Evolutionary conservation across 2,888 invertebrate species (phyloP).

Genomic region (Andrena flavipes): DNA sequence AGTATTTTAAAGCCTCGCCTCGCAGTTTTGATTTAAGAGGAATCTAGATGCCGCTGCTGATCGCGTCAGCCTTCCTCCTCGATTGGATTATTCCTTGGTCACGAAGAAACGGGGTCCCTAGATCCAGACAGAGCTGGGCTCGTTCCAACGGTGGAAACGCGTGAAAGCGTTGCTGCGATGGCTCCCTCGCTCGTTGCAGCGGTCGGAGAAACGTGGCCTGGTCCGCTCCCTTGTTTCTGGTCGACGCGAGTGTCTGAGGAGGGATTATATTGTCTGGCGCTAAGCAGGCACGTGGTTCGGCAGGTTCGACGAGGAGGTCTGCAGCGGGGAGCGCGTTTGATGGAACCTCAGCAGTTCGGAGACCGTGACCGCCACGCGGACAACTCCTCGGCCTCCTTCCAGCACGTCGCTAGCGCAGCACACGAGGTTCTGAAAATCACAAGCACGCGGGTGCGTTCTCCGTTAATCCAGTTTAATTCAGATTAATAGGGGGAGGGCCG

Average conservation of each 20-base stretch:
- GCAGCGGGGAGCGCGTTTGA: conserved; percentile 84
- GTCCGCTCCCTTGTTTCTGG: background rate
- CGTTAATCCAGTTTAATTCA: conserved; percentile 11
- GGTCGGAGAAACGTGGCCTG: background rate
- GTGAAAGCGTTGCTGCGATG: background rate
- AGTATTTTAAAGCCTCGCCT: conserved; percentile 7
- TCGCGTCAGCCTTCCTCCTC: background rate
- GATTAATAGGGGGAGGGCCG: background rate
- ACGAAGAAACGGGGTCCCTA: background rate
- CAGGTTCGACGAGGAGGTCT: conserved; percentile 72
- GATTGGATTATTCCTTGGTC: background rate
- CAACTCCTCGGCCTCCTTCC: conserved; percentile 95
- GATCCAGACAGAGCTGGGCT: background rate
- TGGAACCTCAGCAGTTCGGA: conserved; percentile 92
- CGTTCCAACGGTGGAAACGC: background rate
- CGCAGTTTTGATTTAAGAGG: conserved; percentile 40
- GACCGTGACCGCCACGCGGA: conserved; percentile 95
- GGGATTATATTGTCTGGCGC: conserved; percentile 74
- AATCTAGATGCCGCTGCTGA: background rate
- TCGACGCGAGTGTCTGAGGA: conserved; percentile 7
- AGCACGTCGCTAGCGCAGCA: conserved; percentile 97
- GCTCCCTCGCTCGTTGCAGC: background rate
- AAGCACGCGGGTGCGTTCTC: conserved; percentile 19
- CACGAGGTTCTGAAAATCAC: conserved; percentile 91
- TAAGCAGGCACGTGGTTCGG: conserved; percentile 80